Evolutionary conservation across 2,888 invertebrate species (phyloP), one percentile per base, ranked within the genome.

Genomic region (Cheilosia scutellata): DNA sequence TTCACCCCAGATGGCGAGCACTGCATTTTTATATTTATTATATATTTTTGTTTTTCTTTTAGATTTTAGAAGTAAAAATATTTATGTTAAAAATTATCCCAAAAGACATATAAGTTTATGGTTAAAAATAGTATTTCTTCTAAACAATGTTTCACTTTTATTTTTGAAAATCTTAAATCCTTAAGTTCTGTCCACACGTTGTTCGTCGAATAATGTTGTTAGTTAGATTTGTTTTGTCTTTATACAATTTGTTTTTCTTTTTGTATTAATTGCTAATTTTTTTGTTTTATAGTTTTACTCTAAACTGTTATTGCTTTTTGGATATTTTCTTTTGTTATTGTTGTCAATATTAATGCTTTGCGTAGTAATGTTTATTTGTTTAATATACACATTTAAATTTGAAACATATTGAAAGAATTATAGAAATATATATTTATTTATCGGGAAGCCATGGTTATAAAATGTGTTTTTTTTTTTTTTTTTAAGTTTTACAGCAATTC

Each of bases 301-400:
- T 84, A 84, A 80, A 55, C 71, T 79, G 70, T 80, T 84, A 84
- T 84, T 84, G 84, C 84, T 84, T 80, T 70, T 84, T 76, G 80
- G 80, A 84, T 80, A 84, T 84, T 80, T 75, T 70, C 37, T 11
- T 37, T 37, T 37, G 11, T 37, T 37, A 37, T 68, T 71, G 44
- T 76, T 68, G 55, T 78, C 70, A 78, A 63, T 78, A 78, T 71
- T 78, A 55, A 78, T 77, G 76, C 58, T 42, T 76, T 60, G 31
- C 63, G 65, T 72, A 71, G 53, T 76, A 71, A 9, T 63, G 27
- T 75, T 57, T 7, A 2, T 70, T 29, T 3, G 29, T 68, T 57
- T 57, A 62, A 70, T 78, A 57, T 76, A 84, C 70, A 84, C 65
- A 80, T 65, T 49, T 57, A 58, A 78, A 74, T 31, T 25, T 57